Percentiles rank a stretch among this genome's conserved stretches.
These are phyloP conservation scores for Dermolepida albohirtum DNA, from an alignment of 2,888 invertebrate genomes.

Conservation along the genomic window DNA sequence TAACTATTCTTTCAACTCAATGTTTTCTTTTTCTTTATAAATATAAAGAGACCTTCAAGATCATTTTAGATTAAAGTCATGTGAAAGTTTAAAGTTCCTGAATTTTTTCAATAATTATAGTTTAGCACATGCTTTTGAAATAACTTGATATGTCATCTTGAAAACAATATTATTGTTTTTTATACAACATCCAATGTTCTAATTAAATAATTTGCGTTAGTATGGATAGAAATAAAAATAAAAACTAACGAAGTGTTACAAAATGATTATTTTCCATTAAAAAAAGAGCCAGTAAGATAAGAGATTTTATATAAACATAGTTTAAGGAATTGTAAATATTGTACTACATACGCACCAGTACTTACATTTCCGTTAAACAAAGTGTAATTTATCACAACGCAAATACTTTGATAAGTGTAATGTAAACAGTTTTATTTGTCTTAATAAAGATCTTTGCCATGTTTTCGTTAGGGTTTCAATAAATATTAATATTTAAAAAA, in stretches of 20 bases:
- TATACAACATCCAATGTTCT: no score
- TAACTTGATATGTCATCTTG: no score
- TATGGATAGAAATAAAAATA: not conserved
- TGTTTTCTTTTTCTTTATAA: no score
- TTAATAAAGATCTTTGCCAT: slow-evolving; percentile 3
- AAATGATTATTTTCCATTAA: not conserved
- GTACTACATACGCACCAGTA: not conserved
- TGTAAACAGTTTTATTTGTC: slow-evolving; percentile 11
- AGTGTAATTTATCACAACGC: slow-evolving; percentile 21
- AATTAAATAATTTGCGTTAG: no score
- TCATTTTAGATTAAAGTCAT: no score
- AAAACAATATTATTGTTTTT: no score
- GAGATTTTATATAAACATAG: not conserved
- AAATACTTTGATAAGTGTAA: slow-evolving; percentile 22
- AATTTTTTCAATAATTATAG: no score
- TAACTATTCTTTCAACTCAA: no score
- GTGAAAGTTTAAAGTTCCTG: no score
- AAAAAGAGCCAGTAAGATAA: not conserved
- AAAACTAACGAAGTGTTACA: not conserved
- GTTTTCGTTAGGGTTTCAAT: not conserved
- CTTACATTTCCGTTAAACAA: slow-evolving; percentile 15
- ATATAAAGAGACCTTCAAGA: no score
- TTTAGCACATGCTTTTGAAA: no score
- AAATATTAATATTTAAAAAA: not conserved
- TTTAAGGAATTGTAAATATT: slow-evolving; percentile 15